Evolutionary conservation across 2,113 vertebrate genomes (phyloP), one percentile per base, ranked within the genome.

Genomic region (Phocoena phocoena): DNA sequence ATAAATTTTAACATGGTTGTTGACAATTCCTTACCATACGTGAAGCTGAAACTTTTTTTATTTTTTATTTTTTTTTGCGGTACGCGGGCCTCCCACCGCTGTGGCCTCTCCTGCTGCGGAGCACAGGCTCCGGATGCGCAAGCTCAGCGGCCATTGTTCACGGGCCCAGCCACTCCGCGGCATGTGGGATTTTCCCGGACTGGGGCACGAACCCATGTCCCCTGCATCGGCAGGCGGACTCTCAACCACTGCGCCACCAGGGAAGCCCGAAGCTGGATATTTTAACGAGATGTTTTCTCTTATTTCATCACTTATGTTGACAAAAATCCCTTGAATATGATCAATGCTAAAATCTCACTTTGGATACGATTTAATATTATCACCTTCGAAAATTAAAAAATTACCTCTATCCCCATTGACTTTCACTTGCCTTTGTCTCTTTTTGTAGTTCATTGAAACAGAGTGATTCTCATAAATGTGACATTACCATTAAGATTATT

Each of bases 401-500:
- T 55, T 25, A 1, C 41, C 50, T 88, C 5, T 74, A 25, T 88
- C 2, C 36, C 44, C 86, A 85, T 74, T 96, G 62, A 95, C 53
- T 50, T 97, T 97, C 44, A 9, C 33, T 70, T 76, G 1, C 6
- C 11, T 85, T 63, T 97, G 55, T 26, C 1, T 96, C 3, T 44
- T 92, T 96, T 92, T 67, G 47, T 96, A 81, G 23, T 90, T 92
- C n/a, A 95, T 58, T 0, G 0, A 55, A 26, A 97, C 95, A 88
- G 2, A 91, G 9, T 38, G 44, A 70, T 41, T 94, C 67, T 96
- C 82, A 88, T 96, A 98, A 98, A 96, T 79, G 23, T 85, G 95
- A 20, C 12, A 86, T 83, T 97, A 82, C 3, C 33, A 81, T 84
- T 92, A 94, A 88, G 60, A 96, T 55, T 97, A 96, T 97, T 98